Percentiles rank a stretch among this genome's conserved stretches.
phyloP scores from a whole-genome alignment of 2,888 invertebrate genomes.

The Salpingus planirostris region DNA sequence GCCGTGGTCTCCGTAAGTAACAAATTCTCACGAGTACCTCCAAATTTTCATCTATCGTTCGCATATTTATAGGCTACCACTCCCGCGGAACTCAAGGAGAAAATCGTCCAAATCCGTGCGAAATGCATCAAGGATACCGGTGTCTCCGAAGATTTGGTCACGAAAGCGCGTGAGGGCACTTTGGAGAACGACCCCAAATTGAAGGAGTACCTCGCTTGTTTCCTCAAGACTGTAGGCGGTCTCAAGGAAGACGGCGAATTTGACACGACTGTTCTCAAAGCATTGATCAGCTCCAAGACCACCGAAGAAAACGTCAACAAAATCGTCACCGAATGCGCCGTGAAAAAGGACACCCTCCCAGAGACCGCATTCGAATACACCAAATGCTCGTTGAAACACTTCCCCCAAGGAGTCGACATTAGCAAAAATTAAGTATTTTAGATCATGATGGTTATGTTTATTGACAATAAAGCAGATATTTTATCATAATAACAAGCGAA shows the following conservation, averaged over 20 bases:
- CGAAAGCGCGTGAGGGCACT: not conserved
- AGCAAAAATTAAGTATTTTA: too few species aligned
- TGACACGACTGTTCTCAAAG: conserved; percentile 19
- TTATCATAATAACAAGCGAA: too few species aligned
- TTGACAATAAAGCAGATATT: too few species aligned
- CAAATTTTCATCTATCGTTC: too few species aligned
- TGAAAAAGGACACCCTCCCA: conserved; percentile 15
- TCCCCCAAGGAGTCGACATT: too few species aligned
- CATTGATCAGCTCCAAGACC: conserved; percentile 12
- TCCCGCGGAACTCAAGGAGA: not conserved
- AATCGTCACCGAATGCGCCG: conserved; percentile 14
- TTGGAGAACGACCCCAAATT: conserved; percentile 12
- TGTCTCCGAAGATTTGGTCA: not conserved
- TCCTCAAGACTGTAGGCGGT: conserved; percentile 25
- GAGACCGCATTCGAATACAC: conserved; percentile 15
- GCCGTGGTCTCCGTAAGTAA: too few species aligned
- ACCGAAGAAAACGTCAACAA: conserved; percentile 9
- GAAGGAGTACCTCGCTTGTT: conserved; percentile 22
- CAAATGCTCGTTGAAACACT: too few species aligned
- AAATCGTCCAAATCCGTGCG: not conserved
- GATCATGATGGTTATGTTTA: too few species aligned
- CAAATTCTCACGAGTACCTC: too few species aligned
- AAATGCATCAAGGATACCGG: not conserved
- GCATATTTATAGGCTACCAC: too few species aligned
- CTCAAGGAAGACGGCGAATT: conserved; percentile 24